Evolutionary conservation across 2,113 vertebrate species (phyloP), one percentile per base, ranked within the genome.

Genomic region (Sceloporus undulatus): DNA sequence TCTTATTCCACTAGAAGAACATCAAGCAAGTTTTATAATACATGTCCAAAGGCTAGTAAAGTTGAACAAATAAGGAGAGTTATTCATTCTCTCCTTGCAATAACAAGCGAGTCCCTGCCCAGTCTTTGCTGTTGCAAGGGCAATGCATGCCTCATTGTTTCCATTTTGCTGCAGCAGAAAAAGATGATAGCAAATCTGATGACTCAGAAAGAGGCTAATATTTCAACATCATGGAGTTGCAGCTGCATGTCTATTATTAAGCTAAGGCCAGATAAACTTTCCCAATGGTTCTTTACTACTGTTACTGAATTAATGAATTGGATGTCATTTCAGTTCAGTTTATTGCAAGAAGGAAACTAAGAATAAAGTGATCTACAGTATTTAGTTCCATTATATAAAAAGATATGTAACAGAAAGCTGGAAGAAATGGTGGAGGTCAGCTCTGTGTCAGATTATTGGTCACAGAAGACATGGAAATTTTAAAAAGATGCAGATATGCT

Each of bases 51-150:
- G 82, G 68, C 68, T 54, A 73, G 52, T 73, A 73, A 73, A 84
- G 82, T 38, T 84, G 82, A 84, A 84, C 82, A 84, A 84, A 84
- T 56, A 84, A 73, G 82, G 59, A 62, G 52, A 56, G 48, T 84
- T 84, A 84, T 74, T 84, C 82, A 84, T 56, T 56, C 48, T 56
- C 48, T 84, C 48, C 59, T 9, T 74, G 70, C 68, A 59, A 38
- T 73, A 56, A 71, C 29, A n/a, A 84, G 82, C 52, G 25, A 48
- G 66, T 71, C 29, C n/a, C 52, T 23, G 82, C 82, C 82, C 82
- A 54, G 14, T n/a, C 34, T 65, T 25, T 40, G 56, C 42, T 84
- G 25, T 71, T 52, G 27, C 68, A 56, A 65, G 34, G 19, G 19
- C n/a, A 13, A 16, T 62, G 59, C 34, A 18, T 62, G 56, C 10